Evolutionary conservation across 2,113 vertebrate genomes (phyloP).

Genomic region (Atlantisia rogersi): DNA sequence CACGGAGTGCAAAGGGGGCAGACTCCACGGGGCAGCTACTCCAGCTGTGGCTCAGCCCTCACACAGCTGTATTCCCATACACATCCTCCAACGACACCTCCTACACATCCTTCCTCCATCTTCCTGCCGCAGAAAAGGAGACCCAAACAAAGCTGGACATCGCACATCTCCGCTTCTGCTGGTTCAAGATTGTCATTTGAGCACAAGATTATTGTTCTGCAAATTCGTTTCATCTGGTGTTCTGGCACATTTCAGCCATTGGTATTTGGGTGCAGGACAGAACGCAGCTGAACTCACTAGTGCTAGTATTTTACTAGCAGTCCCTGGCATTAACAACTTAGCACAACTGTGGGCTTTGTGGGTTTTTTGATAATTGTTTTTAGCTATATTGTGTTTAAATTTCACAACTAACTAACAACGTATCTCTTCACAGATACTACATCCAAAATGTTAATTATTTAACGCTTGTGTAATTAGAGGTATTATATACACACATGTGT

Average conservation of each 20-base stretch:
- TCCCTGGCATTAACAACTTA: background rate
- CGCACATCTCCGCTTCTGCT: background rate
- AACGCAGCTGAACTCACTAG: background rate
- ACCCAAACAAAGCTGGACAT: background rate
- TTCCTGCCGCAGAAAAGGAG: background rate
- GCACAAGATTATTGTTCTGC: background rate
- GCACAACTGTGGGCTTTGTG: background rate
- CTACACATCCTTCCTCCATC: background rate
- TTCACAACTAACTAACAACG: background rate
- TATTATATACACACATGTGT: background rate
- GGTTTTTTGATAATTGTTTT: background rate
- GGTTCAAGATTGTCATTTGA: conserved; percentile 9
- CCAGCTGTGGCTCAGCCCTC: background rate
- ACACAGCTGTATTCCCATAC: background rate
- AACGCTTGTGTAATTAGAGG: background rate
- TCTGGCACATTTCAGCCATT: background rate
- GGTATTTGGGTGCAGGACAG: background rate
- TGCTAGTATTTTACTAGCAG: background rate
- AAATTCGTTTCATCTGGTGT: background rate
- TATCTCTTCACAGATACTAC: background rate
- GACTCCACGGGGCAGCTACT: background rate
- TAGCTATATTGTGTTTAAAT: background rate
- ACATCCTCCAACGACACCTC: background rate
- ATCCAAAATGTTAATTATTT: background rate
- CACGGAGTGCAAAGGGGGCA: background rate